Evolutionary conservation across 1,140 invertebrate genomes (phyloP).

Genomic region (Saccostrea glomerata): DNA sequence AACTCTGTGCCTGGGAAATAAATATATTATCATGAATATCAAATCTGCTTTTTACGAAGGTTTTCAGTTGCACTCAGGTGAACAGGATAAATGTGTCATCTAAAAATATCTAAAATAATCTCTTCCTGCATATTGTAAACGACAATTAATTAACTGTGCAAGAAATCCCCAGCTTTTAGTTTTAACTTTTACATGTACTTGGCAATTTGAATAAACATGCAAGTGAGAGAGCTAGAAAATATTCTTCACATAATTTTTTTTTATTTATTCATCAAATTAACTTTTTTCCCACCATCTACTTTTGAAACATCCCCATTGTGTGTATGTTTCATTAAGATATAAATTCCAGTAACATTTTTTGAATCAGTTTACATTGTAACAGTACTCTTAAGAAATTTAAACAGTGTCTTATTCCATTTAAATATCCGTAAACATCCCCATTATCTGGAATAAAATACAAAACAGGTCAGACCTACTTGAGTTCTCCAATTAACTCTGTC

Average conservation of each 20-base stretch:
- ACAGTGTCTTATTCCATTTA: background rate
- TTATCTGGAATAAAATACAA: background rate
- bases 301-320: background rate
- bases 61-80: background rate
- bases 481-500: no score
- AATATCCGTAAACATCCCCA: background rate
- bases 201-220: no score
- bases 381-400: background rate
- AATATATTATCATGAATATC: constrained; percentile 14
- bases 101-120: background rate
- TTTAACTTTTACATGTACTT: no score
- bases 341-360: constrained; percentile 9
- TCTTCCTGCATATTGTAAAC: background rate
- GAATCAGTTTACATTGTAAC: constrained; percentile 1
- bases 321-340: background rate
- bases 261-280: no score
- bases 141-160: no score
- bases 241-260: no score
- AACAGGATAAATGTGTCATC: background rate
- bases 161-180: no score
- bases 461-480: background rate
- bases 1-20: constrained; percentile 17
- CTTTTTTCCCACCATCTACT: background rate
- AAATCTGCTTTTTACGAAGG: constrained; percentile 6
- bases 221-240: no score